phyloP scores from a whole-genome alignment of 2,113 vertebrate genomes.

The Siniperca chuatsi region DNA sequence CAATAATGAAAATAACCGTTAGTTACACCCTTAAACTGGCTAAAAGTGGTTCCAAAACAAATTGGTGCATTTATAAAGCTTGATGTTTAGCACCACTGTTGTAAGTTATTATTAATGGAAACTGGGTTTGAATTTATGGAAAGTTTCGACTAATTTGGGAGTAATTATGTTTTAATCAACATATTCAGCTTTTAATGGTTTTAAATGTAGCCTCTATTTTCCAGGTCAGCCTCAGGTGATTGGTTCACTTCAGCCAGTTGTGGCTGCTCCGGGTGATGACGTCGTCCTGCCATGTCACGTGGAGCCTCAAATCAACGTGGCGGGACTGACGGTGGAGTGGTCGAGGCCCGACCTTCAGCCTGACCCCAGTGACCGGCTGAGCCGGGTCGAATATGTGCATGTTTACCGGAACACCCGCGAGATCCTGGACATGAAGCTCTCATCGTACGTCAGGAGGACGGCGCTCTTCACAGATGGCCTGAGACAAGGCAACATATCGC shows the following conservation, averaged over 20 bases:
- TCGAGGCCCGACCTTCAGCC: conserved; percentile 4
- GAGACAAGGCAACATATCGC: conserved; percentile 33
- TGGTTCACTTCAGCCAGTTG: neutral
- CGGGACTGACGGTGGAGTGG: conserved; percentile 31
- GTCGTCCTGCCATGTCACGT: conserved; percentile 39
- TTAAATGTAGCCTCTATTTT: neutral
- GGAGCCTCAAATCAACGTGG: rapidly evolving
- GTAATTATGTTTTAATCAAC: too few species aligned
- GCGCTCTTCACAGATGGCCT: neutral
- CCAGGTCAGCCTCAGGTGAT: conserved; percentile 22
- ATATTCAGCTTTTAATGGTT: too few species aligned
- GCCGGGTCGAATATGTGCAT: conserved; percentile 15
- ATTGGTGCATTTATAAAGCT: too few species aligned
- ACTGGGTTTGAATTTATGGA: too few species aligned
- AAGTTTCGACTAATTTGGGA: too few species aligned
- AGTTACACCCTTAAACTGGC: too few species aligned
- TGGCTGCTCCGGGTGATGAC: rapidly evolving
- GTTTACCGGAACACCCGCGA: neutral
- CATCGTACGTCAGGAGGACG: conserved; percentile 19
- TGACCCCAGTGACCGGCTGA: neutral
- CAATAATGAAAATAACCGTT: too few species aligned
- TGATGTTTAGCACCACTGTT: too few species aligned
- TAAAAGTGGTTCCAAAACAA: too few species aligned
- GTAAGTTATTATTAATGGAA: too few species aligned
- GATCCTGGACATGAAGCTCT: conserved; percentile 9